A percentile compares a stretch with the other conserved stretches of the same genome.
phyloP scores from a whole-genome alignment of 1,140 invertebrate genomes.

The Leptinotarsa texana region DNA sequence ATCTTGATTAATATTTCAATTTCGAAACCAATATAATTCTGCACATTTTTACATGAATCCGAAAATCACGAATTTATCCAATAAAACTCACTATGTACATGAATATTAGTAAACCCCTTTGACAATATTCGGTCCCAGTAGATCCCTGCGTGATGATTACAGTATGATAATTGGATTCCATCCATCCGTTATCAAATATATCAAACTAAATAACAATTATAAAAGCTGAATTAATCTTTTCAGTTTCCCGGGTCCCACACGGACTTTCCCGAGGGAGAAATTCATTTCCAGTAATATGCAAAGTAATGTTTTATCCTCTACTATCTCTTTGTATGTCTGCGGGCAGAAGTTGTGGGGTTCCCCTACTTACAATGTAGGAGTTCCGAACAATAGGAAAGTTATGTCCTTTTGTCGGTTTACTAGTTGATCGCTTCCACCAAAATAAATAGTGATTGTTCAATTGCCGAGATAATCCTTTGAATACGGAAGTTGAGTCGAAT shows the following conservation, averaged over 20 bases:
- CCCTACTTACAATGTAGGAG: not conserved
- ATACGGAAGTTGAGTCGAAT: not conserved
- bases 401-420: not conserved
- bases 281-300: not conserved
- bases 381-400: not conserved
- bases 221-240: not conserved
- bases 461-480: not conserved
- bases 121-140: not conserved
- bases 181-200: not conserved
- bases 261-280: not conserved
- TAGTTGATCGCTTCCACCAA: not conserved
- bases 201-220: not conserved
- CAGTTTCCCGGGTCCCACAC: not conserved
- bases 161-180: not conserved
- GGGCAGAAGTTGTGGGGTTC: not conserved
- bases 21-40: too few species aligned
- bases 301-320: conserved; percentile 4
- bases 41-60: not conserved
- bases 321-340: not conserved
- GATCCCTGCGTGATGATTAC: not conserved
- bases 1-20: too few species aligned
- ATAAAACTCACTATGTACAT: not conserved
- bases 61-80: not conserved
- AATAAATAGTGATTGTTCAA: conserved; percentile 1
- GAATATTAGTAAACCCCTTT: not conserved